Percentiles rank a stretch among this genome's conserved stretches.
Conservation (phyloP, 2,888 invertebrate genomes). For the Entomobrya proxima region DNA sequence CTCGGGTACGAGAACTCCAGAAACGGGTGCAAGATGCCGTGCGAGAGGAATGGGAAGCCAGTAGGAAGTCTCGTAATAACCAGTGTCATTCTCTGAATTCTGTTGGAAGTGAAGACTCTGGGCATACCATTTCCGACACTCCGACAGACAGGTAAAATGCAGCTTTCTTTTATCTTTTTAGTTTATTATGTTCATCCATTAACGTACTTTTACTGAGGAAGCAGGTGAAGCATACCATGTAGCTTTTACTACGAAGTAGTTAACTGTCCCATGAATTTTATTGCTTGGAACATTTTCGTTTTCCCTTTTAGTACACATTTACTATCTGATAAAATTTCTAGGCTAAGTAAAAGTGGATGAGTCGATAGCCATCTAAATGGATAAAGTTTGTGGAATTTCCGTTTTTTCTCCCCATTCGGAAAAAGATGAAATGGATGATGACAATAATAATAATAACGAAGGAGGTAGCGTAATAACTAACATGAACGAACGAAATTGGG, state of each 20-base stretch:
- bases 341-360: conserved; percentile 56
- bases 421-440: conserved; percentile 66
- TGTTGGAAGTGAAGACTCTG: conserved; percentile 82
- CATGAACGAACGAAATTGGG: conserved; percentile 27
- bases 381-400: conserved; percentile 66
- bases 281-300: conserved; percentile 39
- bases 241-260: conserved; percentile 13
- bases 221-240: conserved; percentile 34
- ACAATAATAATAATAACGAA: conserved; percentile 58
- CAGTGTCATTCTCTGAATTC: conserved; percentile 82
- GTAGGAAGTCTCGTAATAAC: conserved; percentile 78
- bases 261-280: conserved; percentile 40
- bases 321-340: conserved; percentile 34
- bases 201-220: conserved; percentile 39
- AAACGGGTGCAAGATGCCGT: conserved; percentile 92
- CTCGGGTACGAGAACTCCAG: conserved; percentile 90
- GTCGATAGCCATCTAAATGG: conserved; percentile 62
- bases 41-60: conserved; percentile 89
- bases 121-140: conserved; percentile 81
- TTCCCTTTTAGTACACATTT: neutral
- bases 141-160: conserved; percentile 79
- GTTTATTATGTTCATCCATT: conserved; percentile 48
- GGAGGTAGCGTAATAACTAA: conserved; percentile 47
- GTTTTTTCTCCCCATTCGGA: conserved; percentile 57
- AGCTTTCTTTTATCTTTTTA: conserved; percentile 49